Conservation (phyloP, 2,113 vertebrate genomes). For the Nanorana parkeri region DNA sequence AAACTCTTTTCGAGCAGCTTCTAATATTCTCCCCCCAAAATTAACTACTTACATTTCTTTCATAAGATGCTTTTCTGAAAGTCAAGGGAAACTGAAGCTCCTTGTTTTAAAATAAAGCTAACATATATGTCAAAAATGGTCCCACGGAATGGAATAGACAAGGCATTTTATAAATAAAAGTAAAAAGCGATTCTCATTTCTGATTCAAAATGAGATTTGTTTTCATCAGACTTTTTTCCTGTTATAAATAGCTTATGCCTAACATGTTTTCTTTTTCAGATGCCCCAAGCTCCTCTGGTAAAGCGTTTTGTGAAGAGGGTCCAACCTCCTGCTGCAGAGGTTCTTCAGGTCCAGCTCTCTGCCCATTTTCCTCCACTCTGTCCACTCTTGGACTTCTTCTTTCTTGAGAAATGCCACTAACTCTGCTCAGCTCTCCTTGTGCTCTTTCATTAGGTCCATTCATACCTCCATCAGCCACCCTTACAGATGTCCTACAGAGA, state of each 20-base stretch:
- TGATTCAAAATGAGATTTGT: neutral
- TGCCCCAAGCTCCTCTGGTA: slow-evolving; percentile 66
- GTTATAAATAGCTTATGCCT: slow-evolving; percentile 81
- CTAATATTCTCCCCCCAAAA: neutral
- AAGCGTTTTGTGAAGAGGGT: slow-evolving; percentile 67
- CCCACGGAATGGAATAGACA: neutral
- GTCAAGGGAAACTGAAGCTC: neutral
- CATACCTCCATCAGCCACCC: slow-evolving; percentile 79
- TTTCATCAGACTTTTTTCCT: neutral
- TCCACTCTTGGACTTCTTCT: slow-evolving; percentile 68
- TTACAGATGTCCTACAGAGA: slow-evolving; percentile 82
- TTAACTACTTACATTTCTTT: neutral
- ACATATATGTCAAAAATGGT: neutral
- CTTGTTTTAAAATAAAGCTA: neutral
- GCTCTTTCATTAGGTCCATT: slow-evolving; percentile 61
- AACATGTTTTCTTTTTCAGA: slow-evolving; percentile 70
- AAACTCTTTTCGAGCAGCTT: neutral
- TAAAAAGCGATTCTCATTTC: neutral
- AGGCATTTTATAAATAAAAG: neutral
- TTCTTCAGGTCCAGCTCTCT: slow-evolving; percentile 64
- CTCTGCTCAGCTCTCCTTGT: slow-evolving; percentile 38
- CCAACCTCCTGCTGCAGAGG: slow-evolving; percentile 57
- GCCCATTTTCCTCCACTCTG: slow-evolving; percentile 52
- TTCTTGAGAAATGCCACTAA: slow-evolving; percentile 80
- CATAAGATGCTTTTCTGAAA: neutral